Evolutionary conservation across 2,797 vertebrate species (phyloP).

Genomic region (Helicolenus hilgendorfi): DNA sequence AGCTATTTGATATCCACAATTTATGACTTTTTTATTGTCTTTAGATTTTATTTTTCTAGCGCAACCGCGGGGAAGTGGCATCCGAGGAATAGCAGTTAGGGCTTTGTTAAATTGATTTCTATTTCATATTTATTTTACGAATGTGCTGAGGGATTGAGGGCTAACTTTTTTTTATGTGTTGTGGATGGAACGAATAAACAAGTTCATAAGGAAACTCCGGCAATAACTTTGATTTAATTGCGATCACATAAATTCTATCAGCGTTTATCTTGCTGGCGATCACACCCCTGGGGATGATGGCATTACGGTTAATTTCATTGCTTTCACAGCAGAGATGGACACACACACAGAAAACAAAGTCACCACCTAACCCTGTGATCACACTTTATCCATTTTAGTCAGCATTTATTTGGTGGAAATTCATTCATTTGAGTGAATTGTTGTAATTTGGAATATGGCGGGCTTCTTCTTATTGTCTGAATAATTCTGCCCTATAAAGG

Average conservation of each 20-base stretch:
- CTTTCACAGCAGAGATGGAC: constrained; percentile 54
- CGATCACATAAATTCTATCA: constrained; percentile 82
- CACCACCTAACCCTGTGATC: neutral
- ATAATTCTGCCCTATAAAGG: neutral
- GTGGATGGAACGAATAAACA: constrained; percentile 84
- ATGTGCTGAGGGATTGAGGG: constrained; percentile 58
- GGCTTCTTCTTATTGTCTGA: constrained; percentile 2
- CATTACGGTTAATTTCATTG: constrained; percentile 79
- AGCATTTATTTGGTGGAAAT: constrained; percentile 27
- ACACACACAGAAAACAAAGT: neutral
- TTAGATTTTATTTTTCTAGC: constrained; percentile 78
- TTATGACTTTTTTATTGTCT: constrained; percentile 84
- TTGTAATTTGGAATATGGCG: neutral
- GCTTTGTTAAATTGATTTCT: constrained; percentile 87
- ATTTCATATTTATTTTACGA: constrained; percentile 84
- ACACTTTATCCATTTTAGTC: neutral
- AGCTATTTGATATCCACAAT: constrained; percentile 79
- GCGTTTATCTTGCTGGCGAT: constrained; percentile 68
- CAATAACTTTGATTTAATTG: constrained; percentile 90
- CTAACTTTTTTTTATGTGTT: constrained; percentile 82
- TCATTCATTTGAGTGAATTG: constrained; percentile 4
- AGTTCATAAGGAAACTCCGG: constrained; percentile 84
- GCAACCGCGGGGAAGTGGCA: constrained; percentile 67
- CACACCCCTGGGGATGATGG: constrained; percentile 74
- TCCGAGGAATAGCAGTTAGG: constrained; percentile 78